Evolutionary conservation across 2,113 vertebrate genomes (phyloP), one percentile per base, ranked within the genome.

Genomic region (Ciconia stormi): DNA sequence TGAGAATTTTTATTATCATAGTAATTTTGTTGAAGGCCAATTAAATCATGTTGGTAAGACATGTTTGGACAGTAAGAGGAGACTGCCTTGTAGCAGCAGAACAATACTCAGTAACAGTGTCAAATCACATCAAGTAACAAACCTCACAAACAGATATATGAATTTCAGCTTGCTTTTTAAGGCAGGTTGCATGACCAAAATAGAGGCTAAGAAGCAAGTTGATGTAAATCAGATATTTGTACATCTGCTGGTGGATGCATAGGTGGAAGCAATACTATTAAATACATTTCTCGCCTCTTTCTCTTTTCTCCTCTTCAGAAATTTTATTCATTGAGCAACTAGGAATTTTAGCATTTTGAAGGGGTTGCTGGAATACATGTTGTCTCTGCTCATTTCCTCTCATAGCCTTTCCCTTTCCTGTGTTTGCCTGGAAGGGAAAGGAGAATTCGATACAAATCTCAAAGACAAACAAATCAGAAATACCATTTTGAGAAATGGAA

Each of bases 1-100:
- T 94, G 87, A 90, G 73, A 95, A 92, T 93, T 92, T 91, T 96
- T 95, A 93, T 91, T 87, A 78, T 96, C 87, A 76, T 50, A 94
- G 40, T 32, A 71, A 88, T 95, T 96, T 82, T 84, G 71, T 65
- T 84, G 80, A 65, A 56, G 95, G 46, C 38, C 32, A 21, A 53
- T 90, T 81, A 66, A 59, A 96, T 91, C 82, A 46, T 44, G 49
- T 87, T 86, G 63, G 62, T 83, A 79, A 92, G 85, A 91, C 61
- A 42, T 93, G 76, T 79, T 87, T 67, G 21, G 50, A 85, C 91
- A 91, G 46, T 36, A 44, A 97, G 34, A 40, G 70, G 52, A 56
- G 59, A 77, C 40, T 92, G 72, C 44, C 29, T 77, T 61, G 55
- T 87, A 86, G 67, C 40, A 73, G 62, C 63, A 89, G 69, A 92